Conservation (phyloP, 2,113 vertebrate species). For the Pyrgilauda ruficollis region DNA sequence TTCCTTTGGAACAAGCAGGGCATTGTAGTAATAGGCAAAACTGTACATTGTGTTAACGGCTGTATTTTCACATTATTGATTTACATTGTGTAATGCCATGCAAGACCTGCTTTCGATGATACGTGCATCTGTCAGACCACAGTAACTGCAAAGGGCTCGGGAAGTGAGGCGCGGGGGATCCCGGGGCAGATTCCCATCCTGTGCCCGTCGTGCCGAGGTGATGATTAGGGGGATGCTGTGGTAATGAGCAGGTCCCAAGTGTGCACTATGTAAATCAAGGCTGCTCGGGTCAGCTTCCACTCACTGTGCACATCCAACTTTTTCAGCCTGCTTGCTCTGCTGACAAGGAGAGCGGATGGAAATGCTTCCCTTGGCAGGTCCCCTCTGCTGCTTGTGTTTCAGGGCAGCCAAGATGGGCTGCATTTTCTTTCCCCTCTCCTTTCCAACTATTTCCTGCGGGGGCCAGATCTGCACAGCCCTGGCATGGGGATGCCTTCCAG, state of each 20-base stretch:
- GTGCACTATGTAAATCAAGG: constrained; percentile 42
- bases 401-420: neutral
- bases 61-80: constrained; percentile 55
- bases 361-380: neutral
- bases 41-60: constrained; percentile 59
- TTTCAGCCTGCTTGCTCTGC: constrained; percentile 47
- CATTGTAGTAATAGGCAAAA: constrained; percentile 63
- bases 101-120: constrained; percentile 39
- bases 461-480: neutral
- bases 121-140: constrained; percentile 41
- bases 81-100: constrained; percentile 44
- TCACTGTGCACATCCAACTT: constrained; percentile 2
- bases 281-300: constrained; percentile 7
- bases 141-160: constrained; percentile 1
- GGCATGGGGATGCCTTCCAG: rapidly evolving
- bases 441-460: neutral
- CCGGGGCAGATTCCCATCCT: neutral
- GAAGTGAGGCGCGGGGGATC: neutral
- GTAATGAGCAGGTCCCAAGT: constrained; percentile 60
- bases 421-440: neutral
- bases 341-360: constrained; percentile 18
- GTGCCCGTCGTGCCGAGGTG: neutral
- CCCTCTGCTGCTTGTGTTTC: neutral
- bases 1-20: constrained; percentile 52
- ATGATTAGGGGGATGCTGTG: constrained; percentile 57